These are phyloP conservation scores for Bombus sylvicola DNA, from an alignment of 1,140 invertebrate species.

Conservation along the genomic window DNA sequence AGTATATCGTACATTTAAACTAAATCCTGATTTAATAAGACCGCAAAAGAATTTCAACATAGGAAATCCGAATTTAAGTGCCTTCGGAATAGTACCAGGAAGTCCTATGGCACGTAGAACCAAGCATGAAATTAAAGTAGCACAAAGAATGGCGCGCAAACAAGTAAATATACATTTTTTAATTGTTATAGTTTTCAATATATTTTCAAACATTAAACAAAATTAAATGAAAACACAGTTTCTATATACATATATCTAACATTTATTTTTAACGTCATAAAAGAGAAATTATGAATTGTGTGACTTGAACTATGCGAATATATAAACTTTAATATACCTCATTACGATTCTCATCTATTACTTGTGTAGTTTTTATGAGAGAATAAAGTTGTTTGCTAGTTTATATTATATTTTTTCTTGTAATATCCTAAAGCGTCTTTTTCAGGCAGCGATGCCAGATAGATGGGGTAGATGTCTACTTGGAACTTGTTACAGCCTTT, in stretches of 20 bases:
- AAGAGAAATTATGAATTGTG: too few species aligned
- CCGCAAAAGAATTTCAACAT: slow-evolving; percentile 78
- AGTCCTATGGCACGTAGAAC: slow-evolving; percentile 96
- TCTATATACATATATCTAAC: too few species aligned
- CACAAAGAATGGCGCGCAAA: slow-evolving; percentile 93
- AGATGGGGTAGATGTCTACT: slow-evolving; percentile 96
- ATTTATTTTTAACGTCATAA: too few species aligned
- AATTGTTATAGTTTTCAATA: slow-evolving; percentile 1
- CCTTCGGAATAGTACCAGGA: slow-evolving; percentile 85
- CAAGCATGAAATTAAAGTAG: slow-evolving; percentile 96
- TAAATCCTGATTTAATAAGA: slow-evolving; percentile 85
- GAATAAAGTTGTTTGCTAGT: too few species aligned
- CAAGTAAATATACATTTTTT: slow-evolving; percentile 79
- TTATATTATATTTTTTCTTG: neutral
- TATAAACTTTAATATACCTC: too few species aligned
- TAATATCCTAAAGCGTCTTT: neutral
- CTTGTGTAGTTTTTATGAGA: too few species aligned
- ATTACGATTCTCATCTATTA: too few species aligned
- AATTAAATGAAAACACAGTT: neutral
- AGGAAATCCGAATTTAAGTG: slow-evolving; percentile 77
- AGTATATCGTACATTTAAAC: slow-evolving; percentile 80
- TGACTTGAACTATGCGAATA: too few species aligned
- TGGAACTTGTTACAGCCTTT: slow-evolving; percentile 96
- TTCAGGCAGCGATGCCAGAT: slow-evolving; percentile 86
- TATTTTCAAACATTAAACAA: too few species aligned